phyloP scores from a whole-genome alignment of 2,113 vertebrate genomes.

The Megatriorchis doriae region DNA sequence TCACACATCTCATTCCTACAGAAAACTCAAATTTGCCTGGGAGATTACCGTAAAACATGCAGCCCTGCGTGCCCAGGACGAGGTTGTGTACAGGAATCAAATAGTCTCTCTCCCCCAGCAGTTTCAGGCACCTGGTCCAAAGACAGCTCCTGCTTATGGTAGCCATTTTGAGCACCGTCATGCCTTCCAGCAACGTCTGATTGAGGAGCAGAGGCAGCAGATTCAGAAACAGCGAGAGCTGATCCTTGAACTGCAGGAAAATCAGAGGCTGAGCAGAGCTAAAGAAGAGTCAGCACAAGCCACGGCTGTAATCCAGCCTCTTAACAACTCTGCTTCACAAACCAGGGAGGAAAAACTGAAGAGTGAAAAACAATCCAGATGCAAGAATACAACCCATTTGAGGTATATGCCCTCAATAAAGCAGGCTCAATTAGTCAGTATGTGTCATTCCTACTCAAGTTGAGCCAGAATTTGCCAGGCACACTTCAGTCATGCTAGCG shows the following conservation, averaged over 20 bases:
- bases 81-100: not conserved
- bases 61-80: slow-evolving; percentile 38
- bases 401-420: slow-evolving; percentile 10
- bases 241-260: slow-evolving; percentile 77
- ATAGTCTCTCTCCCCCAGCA: not conserved
- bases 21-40: slow-evolving; percentile 61
- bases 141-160: slow-evolving; percentile 5
- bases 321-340: not conserved
- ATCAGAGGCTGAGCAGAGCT: slow-evolving; percentile 69
- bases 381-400: not conserved
- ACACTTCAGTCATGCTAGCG: not conserved
- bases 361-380: not conserved
- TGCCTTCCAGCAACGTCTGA: slow-evolving; percentile 80
- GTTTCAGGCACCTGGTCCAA: not conserved
- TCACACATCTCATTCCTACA: not conserved
- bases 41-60: slow-evolving; percentile 68
- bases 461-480: not conserved
- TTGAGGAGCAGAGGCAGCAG: slow-evolving; percentile 81
- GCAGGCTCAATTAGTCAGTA: not conserved
- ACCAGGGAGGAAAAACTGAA: not conserved
- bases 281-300: slow-evolving; percentile 62
- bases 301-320: not conserved
- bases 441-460: not conserved
- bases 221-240: slow-evolving; percentile 85
- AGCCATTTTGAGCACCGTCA: slow-evolving; percentile 72